These are phyloP conservation scores for Osedax frankpressi DNA, from an alignment of 2,888 invertebrate species.

Conservation along the genomic window DNA sequence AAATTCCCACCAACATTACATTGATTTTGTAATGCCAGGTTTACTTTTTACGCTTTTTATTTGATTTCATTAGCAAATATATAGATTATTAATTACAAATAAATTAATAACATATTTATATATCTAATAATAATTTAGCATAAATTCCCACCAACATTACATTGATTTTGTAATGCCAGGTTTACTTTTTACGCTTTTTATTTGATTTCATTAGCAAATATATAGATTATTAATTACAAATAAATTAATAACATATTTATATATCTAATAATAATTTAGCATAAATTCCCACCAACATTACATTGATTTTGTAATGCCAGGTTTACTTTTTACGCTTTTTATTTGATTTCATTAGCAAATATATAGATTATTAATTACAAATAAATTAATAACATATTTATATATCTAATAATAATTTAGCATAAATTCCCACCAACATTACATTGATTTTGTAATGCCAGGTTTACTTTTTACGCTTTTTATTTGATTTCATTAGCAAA, in stretches of 20 bases:
- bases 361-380: neutral
- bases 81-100: neutral
- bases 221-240: neutral
- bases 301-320: neutral
- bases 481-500: neutral
- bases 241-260: neutral
- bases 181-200: neutral
- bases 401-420: neutral
- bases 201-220: neutral
- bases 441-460: neutral
- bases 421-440: neutral
- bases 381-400: neutral
- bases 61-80: neutral
- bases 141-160: neutral
- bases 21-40: neutral
- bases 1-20: neutral
- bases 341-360: neutral
- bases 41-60: neutral
- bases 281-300: neutral
- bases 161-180: neutral
- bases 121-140: neutral
- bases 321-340: neutral
- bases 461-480: neutral
- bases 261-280: neutral
- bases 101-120: neutral